phyloP scores from a whole-genome alignment of 2,113 vertebrate species.

The Catharus bicknelli region DNA sequence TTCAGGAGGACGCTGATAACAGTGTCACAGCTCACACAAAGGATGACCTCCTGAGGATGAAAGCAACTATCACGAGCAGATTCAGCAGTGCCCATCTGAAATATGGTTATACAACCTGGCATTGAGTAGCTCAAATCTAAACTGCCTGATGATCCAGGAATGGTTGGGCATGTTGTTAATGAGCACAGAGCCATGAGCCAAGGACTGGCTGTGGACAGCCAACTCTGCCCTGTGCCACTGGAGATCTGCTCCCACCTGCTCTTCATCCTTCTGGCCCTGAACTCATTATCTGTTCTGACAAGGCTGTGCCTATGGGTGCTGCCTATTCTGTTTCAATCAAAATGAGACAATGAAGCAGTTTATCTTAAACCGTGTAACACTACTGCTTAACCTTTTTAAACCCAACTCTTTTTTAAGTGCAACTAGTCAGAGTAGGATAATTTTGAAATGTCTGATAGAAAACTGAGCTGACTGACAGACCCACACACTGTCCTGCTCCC shows the following conservation, averaged over 20 bases:
- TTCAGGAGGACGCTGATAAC: neutral
- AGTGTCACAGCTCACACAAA: neutral
- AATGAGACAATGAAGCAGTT: neutral
- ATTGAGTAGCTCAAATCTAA: neutral
- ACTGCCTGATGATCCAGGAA: neutral
- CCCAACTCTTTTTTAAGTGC: neutral
- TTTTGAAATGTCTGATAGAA: neutral
- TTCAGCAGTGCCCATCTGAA: neutral
- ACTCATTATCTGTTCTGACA: neutral
- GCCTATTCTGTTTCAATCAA: neutral
- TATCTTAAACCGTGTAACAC: neutral
- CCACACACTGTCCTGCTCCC: neutral
- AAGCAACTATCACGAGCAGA: accelerated
- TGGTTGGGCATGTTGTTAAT: neutral
- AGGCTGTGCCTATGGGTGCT: neutral
- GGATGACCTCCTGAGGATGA: neutral
- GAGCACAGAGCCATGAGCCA: neutral
- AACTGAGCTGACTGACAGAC: neutral
- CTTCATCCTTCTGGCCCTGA: neutral
- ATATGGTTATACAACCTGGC: neutral
- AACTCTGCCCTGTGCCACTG: neutral
- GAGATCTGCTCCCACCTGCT: neutral
- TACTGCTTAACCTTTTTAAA: neutral
- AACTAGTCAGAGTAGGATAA: neutral
- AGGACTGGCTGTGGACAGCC: neutral